These are phyloP conservation scores for Microtus ochrogaster DNA, from an alignment of 2,113 vertebrate species.

Conservation along the genomic window DNA sequence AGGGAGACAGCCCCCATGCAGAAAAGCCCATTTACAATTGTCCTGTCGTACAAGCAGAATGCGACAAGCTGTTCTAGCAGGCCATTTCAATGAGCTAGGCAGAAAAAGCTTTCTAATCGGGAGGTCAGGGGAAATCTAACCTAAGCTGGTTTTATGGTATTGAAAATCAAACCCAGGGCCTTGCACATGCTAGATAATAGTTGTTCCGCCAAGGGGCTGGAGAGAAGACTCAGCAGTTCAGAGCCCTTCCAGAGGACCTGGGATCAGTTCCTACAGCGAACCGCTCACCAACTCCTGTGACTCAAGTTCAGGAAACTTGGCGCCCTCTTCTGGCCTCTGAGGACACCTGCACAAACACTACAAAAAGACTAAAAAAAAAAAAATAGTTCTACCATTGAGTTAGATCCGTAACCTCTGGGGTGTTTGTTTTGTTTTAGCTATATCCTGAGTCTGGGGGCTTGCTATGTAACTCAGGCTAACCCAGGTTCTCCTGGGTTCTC, in stretches of 20 bases:
- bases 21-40: conserved; percentile 19
- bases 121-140: neutral
- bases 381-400: neutral
- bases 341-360: neutral
- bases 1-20: neutral
- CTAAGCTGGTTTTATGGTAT: neutral
- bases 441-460: neutral
- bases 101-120: conserved; percentile 31
- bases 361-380: too few species aligned
- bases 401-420: neutral
- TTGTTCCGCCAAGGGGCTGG: neutral
- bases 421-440: neutral
- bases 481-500: neutral
- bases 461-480: neutral
- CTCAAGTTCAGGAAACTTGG: neutral
- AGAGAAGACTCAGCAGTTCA: neutral
- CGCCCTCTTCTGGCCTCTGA: neutral
- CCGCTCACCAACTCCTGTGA: neutral
- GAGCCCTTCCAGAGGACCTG: neutral
- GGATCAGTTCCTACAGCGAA: neutral
- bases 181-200: neutral
- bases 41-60: neutral
- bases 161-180: neutral
- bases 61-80: neutral
- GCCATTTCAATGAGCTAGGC: neutral